A percentile compares a stretch with the other conserved stretches of the same genome.
phyloP scores from a whole-genome alignment of 2,113 vertebrate genomes.

The Ciconia stormi region DNA sequence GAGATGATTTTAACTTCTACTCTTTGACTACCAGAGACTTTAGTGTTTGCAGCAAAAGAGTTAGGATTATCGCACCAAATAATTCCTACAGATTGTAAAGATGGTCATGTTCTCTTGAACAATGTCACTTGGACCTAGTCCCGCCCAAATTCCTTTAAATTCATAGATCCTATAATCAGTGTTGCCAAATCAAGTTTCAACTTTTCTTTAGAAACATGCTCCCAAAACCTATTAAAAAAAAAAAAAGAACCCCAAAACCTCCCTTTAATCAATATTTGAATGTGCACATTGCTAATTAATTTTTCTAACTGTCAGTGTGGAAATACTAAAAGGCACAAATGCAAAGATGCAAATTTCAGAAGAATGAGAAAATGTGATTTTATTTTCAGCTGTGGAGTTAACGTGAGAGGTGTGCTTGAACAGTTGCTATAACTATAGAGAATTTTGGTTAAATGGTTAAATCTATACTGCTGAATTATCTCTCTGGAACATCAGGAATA shows the following conservation, averaged over 20 bases:
- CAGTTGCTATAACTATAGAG: neutral
- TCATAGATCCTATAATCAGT: neutral
- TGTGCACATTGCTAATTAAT: neutral
- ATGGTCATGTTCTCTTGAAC: neutral
- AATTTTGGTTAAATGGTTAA: neutral
- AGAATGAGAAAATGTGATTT: neutral
- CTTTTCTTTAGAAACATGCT: neutral
- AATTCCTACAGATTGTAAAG: neutral
- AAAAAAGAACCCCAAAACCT: fast-evolving
- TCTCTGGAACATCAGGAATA: neutral
- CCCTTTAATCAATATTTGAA: neutral
- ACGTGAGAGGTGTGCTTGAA: neutral
- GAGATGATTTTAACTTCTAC: neutral
- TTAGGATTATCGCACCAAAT: neutral
- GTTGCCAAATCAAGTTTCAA: neutral
- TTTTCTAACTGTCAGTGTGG: neutral
- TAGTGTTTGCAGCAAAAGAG: neutral
- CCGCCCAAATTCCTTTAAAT: neutral
- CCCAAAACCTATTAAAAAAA: neutral
- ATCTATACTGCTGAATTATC: neutral
- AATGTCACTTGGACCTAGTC: neutral
- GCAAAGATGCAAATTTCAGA: neutral
- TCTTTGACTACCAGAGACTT: neutral
- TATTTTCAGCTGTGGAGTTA: neutral
- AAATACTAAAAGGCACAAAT: neutral